phyloP scores from a whole-genome alignment of 2,797 vertebrate species.

The Danio jaintianensis region DNA sequence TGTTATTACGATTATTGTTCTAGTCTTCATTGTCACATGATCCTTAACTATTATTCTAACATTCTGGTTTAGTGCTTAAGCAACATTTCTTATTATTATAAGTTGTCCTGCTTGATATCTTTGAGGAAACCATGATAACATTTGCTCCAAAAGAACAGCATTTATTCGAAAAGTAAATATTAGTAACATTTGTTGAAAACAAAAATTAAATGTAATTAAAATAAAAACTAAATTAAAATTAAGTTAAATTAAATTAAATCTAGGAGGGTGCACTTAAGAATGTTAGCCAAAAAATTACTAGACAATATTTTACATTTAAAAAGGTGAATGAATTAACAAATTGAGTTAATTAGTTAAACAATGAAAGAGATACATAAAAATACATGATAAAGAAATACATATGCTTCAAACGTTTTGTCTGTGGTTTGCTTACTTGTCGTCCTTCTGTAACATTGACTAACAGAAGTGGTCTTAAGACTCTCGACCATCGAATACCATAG shows the following conservation, averaged over 20 bases:
- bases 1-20: too few relatives aligned
- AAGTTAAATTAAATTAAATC: too few relatives aligned
- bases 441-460: slow-evolving; percentile 92
- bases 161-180: not conserved
- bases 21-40: not conserved
- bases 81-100: not conserved
- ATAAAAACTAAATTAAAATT: too few relatives aligned
- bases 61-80: not conserved
- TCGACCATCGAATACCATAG: slow-evolving; percentile 84
- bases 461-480: slow-evolving; percentile 87
- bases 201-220: too few relatives aligned
- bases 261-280: too few relatives aligned
- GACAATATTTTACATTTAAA: not conserved
- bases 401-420: not conserved
- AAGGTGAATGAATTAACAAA: not conserved
- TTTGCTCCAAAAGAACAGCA: not conserved
- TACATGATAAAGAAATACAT: not conserved
- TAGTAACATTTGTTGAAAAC: too few relatives aligned
- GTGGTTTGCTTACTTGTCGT: slow-evolving; percentile 82
- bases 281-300: not conserved
- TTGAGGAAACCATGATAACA: not conserved
- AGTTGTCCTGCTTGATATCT: not conserved
- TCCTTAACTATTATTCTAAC: not conserved
- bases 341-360: not conserved
- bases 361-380: not conserved